Conservation (phyloP, 1,140 invertebrate genomes). For the Papilio dardanus region DNA sequence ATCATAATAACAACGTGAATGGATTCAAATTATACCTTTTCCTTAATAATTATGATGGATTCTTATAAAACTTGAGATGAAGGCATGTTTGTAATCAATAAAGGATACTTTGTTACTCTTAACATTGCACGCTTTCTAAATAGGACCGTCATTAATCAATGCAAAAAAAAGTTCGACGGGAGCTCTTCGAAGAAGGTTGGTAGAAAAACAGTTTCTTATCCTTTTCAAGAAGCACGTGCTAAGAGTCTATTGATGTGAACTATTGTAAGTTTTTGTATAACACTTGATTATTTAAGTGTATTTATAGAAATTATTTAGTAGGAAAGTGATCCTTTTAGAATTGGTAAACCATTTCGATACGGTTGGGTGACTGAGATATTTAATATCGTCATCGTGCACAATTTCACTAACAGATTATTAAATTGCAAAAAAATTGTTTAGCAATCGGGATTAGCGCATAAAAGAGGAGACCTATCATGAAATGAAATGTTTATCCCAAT, state of each 20-base stretch:
- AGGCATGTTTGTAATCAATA: slow-evolving; percentile 45
- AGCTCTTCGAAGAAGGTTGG: slow-evolving; percentile 48
- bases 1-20: too few relatives aligned
- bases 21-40: neutral
- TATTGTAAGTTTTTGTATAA: slow-evolving; percentile 3
- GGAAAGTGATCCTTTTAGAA: neutral
- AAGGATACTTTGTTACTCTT: slow-evolving; percentile 44
- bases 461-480: too few relatives aligned
- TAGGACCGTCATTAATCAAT: slow-evolving; percentile 58
- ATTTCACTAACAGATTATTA: too few relatives aligned
- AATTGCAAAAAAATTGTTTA: too few relatives aligned
- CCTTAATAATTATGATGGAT: neutral
- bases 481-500: too few relatives aligned
- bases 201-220: slow-evolving; percentile 53
- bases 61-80: neutral
- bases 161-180: slow-evolving; percentile 50
- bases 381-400: too few relatives aligned
- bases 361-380: neutral
- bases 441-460: too few relatives aligned
- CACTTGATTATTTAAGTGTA: neutral
- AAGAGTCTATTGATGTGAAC: slow-evolving; percentile 25
- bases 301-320: neutral
- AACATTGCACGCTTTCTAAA: slow-evolving; percentile 50
- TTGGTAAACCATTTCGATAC: neutral
- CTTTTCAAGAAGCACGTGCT: slow-evolving; percentile 43